These are phyloP conservation scores for Helogale parvula DNA, from an alignment of 2,113 vertebrate species.

Conservation along the genomic window DNA sequence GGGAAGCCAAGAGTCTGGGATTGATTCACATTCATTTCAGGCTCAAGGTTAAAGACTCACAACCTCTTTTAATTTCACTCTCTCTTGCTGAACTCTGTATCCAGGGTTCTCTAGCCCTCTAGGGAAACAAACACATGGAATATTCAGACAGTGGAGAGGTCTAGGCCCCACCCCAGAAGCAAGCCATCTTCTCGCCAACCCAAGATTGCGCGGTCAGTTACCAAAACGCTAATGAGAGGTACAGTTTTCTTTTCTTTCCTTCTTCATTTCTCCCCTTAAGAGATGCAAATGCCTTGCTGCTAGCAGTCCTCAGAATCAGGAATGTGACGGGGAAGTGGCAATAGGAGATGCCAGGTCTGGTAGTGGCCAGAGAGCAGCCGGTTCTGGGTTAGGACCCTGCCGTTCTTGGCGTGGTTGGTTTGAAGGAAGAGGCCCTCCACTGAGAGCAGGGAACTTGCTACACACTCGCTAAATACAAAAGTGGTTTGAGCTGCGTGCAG, in stretches of 20 bases:
- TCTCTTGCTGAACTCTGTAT: conserved; percentile 98
- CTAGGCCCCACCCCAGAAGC: conserved; percentile 85
- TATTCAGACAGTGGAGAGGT: conserved; percentile 94
- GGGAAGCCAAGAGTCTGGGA: conserved; percentile 91
- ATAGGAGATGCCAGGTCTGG: background rate
- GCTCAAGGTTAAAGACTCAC: conserved; percentile 97
- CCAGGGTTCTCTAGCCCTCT: conserved; percentile 99
- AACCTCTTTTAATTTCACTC: conserved; percentile 99
- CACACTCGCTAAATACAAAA: background rate
- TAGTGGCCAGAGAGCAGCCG: accelerated
- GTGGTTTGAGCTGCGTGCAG: background rate
- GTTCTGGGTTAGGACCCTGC: background rate
- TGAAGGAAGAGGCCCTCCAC: background rate
- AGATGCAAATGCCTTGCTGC: conserved; percentile 80
- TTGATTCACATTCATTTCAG: conserved; percentile 94
- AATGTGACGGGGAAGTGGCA: conserved; percentile 29
- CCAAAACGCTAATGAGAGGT: conserved; percentile 81
- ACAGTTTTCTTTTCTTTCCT: conserved; percentile 66
- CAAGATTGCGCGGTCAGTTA: conserved; percentile 83
- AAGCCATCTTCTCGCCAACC: conserved; percentile 85
- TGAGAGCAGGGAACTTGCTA: background rate
- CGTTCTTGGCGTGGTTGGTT: background rate
- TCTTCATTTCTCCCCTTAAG: conserved; percentile 61
- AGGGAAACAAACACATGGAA: conserved; percentile 99
- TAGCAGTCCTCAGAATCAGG: conserved; percentile 45